Conservation (phyloP, 2,797 vertebrate genomes). For the Crypturellus tataupa region DNA sequence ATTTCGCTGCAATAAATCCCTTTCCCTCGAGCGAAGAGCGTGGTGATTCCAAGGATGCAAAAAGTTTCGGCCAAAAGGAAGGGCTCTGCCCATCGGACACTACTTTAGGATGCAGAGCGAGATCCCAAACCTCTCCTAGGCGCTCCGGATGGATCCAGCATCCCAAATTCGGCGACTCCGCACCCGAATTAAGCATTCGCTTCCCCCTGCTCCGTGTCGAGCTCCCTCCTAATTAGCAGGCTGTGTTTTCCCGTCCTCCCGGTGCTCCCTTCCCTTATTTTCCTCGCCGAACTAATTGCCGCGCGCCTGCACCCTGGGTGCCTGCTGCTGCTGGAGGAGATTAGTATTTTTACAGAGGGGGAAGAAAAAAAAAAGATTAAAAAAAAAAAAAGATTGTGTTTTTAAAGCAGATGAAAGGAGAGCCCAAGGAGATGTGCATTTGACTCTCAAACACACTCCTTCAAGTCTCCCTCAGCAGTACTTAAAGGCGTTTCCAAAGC, state of each 20-base stretch:
- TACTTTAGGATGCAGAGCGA: background rate
- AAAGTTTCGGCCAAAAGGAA: slow-evolving; percentile 20
- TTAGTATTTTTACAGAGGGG: slow-evolving; percentile 67
- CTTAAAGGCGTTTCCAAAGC: slow-evolving; percentile 82
- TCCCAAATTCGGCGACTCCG: background rate
- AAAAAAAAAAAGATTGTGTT: slow-evolving; percentile 74
- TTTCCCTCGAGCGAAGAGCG: background rate
- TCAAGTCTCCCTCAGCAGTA: slow-evolving; percentile 81
- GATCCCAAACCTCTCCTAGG: background rate
- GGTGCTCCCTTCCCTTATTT: slow-evolving; percentile 14
- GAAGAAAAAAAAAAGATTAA: slow-evolving; percentile 15
- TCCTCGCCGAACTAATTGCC: slow-evolving; percentile 72
- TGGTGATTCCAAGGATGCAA: slow-evolving; percentile 25
- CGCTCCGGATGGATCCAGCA: background rate
- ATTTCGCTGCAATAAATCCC: slow-evolving; percentile 48
- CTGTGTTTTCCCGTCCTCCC: background rate
- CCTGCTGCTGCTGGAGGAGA: slow-evolving; percentile 73
- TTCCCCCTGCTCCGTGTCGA: background rate
- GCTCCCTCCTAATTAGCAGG: slow-evolving; percentile 54
- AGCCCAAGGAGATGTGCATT: slow-evolving; percentile 81
- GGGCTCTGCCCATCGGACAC: background rate
- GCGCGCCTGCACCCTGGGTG: slow-evolving; percentile 64
- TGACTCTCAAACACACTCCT: slow-evolving; percentile 82
- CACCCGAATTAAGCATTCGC: background rate
- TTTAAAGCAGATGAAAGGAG: slow-evolving; percentile 82